Evolutionary conservation across 2,113 vertebrate species (phyloP).

Genomic region (Struthio camelus): DNA sequence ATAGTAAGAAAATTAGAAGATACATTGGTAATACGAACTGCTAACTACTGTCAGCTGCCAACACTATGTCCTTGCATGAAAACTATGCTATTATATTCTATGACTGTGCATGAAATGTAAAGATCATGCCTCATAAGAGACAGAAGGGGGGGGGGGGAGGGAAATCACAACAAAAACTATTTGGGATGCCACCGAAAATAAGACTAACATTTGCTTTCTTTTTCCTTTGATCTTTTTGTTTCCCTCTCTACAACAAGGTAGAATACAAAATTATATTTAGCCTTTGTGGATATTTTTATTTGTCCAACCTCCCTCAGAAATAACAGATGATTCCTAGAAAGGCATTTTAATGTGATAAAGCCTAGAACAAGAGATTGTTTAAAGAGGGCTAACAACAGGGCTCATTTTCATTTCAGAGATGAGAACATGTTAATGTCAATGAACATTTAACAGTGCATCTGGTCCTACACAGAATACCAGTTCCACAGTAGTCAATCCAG

Average conservation of each 20-base stretch:
- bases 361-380: neutral
- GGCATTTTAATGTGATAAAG: constrained; percentile 45
- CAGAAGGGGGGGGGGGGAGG: neutral
- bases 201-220: constrained; percentile 21
- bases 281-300: constrained; percentile 53
- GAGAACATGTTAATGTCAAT: constrained; percentile 27
- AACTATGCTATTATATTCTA: constrained; percentile 74
- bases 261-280: constrained; percentile 10
- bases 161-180: neutral
- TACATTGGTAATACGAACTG: constrained; percentile 77
- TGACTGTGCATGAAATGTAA: constrained; percentile 64
- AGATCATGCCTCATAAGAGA: constrained; percentile 64
- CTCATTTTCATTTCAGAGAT: constrained; percentile 34
- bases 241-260: neutral
- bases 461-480: constrained; percentile 33
- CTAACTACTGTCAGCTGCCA: constrained; percentile 79
- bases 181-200: constrained; percentile 6
- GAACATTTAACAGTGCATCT: constrained; percentile 42
- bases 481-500: constrained; percentile 19
- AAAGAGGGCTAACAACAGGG: constrained; percentile 2
- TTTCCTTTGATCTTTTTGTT: constrained; percentile 17
- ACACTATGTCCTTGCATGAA: constrained; percentile 73
- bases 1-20: constrained; percentile 73
- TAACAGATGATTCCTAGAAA: constrained; percentile 35
- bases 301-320: constrained; percentile 33